A percentile compares a stretch with the other conserved stretches of the same genome.
phyloP scores from a whole-genome alignment of 1,140 invertebrate species.

The Asobara japonica region DNA sequence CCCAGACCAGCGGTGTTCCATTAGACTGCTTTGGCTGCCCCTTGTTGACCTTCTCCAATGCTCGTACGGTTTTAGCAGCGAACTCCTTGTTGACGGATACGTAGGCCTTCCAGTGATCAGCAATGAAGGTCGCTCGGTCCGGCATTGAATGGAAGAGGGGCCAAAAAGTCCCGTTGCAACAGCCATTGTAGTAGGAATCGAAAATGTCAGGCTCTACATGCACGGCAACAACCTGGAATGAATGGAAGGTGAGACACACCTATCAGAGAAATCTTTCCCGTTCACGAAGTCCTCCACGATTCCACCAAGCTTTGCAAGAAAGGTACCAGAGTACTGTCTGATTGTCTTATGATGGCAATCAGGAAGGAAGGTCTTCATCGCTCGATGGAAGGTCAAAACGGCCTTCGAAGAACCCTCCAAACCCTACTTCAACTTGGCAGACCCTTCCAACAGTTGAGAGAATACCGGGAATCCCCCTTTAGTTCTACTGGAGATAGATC shows the following conservation, averaged over 20 bases:
- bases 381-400: too few relatives aligned
- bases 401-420: too few relatives aligned
- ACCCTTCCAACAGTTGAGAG: background rate
- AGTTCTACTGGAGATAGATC: background rate
- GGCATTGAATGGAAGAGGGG: constrained; percentile 93
- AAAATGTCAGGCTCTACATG: constrained; percentile 79
- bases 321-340: too few relatives aligned
- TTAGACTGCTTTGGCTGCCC: constrained; percentile 68
- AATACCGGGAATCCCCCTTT: background rate
- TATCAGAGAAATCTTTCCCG: too few relatives aligned
- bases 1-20: constrained; percentile 82
- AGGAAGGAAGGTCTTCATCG: too few relatives aligned
- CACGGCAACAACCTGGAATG: constrained; percentile 80
- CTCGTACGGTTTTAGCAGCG: constrained; percentile 80
- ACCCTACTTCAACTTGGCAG: too few relatives aligned
- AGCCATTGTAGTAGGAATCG: constrained; percentile 90
- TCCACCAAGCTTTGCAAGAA: too few relatives aligned
- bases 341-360: too few relatives aligned
- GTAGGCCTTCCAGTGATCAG: constrained; percentile 86
- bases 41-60: constrained; percentile 73
- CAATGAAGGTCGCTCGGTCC: constrained; percentile 79
- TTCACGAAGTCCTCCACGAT: too few relatives aligned
- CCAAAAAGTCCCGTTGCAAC: constrained; percentile 93
- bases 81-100: constrained; percentile 84
- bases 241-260: constrained; percentile 27